phyloP scores from a whole-genome alignment of 2,797 vertebrate genomes.

The Enteromius thamalakanensis region DNA sequence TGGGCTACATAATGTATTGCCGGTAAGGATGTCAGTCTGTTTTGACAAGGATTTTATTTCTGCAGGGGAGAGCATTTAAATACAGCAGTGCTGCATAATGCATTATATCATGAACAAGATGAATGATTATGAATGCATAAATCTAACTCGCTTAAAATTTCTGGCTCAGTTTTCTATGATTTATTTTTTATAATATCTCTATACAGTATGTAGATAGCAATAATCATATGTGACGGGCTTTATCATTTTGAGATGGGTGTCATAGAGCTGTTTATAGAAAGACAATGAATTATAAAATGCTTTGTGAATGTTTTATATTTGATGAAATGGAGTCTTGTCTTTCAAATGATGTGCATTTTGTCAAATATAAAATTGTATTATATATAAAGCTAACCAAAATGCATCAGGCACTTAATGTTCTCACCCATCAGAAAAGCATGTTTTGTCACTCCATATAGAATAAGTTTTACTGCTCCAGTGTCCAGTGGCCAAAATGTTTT shows the following conservation, averaged over 20 bases:
- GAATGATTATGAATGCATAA: neutral
- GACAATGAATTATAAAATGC: neutral
- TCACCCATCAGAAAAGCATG: neutral
- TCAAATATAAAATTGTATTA: neutral
- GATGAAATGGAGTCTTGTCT: neutral
- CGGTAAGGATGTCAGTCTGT: neutral
- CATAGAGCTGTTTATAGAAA: neutral
- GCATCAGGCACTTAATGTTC: neutral
- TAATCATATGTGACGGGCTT: neutral
- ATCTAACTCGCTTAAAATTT: neutral
- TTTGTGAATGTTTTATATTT: neutral
- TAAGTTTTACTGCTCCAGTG: neutral
- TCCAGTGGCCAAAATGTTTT: neutral
- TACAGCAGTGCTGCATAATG: neutral
- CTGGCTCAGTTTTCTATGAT: neutral
- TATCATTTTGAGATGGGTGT: neutral
- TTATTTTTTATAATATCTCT: neutral
- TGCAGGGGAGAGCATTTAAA: neutral
- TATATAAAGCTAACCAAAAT: neutral
- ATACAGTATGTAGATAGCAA: neutral
- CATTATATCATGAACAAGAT: constrained; percentile 6
- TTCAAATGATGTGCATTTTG: neutral
- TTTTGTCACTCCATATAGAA: neutral
- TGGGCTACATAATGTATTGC: neutral
- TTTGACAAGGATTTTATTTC: constrained; percentile 3